Evolutionary conservation across 2,888 invertebrate species (phyloP).

Genomic region (Campopleginae sp.): DNA sequence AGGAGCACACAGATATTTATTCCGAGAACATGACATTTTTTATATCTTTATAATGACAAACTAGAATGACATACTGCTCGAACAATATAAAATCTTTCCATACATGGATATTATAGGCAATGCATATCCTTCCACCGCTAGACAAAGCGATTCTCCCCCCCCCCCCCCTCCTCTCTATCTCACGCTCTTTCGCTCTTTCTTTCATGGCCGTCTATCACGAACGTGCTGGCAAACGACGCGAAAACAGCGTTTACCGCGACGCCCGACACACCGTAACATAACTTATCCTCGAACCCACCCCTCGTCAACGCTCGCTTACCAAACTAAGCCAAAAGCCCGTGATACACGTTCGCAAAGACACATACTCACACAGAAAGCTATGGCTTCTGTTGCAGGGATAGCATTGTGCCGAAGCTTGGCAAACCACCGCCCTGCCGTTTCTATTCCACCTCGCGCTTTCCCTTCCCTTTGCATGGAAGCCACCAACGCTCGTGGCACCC

Average conservation of each 20-base stretch:
- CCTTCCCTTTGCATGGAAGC: slow-evolving; percentile 19
- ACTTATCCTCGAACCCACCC: slow-evolving; percentile 71
- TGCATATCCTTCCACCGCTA: slow-evolving; percentile 42
- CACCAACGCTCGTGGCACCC: slow-evolving; percentile 55
- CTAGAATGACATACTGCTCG: background rate
- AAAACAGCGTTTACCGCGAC: slow-evolving; percentile 71
- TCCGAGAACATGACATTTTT: background rate
- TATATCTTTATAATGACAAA: background rate
- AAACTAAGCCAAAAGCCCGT: slow-evolving; percentile 58
- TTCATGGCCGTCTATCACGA: slow-evolving; percentile 69
- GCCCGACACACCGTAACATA: slow-evolving; percentile 72
- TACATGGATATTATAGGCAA: slow-evolving; percentile 24
- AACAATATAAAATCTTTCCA: background rate
- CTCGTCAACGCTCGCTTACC: slow-evolving; percentile 48
- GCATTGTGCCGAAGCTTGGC: slow-evolving; percentile 61
- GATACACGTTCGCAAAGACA: slow-evolving; percentile 13
- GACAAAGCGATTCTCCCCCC: slow-evolving; percentile 42
- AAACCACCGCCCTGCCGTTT: slow-evolving; percentile 39
- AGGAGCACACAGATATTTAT: background rate
- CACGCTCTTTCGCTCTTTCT: slow-evolving; percentile 28
- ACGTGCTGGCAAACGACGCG: slow-evolving; percentile 72
- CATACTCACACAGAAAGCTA: slow-evolving; percentile 23
- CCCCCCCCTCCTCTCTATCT: slow-evolving; percentile 43
- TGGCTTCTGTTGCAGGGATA: slow-evolving; percentile 53
- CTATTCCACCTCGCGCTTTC: slow-evolving; percentile 1